Conservation (phyloP, 2,113 vertebrate genomes). For the Vicugna pacos region DNA sequence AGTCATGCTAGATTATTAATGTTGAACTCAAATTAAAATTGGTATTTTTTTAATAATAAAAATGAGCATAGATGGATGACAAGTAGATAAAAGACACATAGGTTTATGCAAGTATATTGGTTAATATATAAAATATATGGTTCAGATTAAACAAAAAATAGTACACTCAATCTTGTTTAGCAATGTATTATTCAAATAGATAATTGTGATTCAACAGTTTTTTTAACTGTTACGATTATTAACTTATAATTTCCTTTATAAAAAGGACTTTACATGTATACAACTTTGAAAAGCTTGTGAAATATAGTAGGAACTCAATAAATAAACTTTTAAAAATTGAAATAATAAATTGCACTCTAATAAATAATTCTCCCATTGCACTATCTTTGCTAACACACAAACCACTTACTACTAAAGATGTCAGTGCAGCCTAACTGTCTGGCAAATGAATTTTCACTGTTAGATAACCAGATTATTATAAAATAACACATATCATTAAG, state of each 20-base stretch:
- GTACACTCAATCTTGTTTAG: neutral
- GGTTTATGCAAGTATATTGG: neutral
- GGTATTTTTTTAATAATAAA: neutral
- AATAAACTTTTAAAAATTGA: neutral
- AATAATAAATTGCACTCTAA: neutral
- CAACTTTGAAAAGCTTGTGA: neutral
- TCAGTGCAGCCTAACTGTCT: neutral
- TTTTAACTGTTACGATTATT: neutral
- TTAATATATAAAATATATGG: neutral
- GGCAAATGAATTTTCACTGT: neutral
- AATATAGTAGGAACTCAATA: neutral
- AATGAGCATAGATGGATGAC: neutral
- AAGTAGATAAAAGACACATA: neutral
- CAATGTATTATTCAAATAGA: neutral
- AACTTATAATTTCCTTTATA: neutral
- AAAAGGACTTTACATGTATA: neutral
- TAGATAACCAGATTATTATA: neutral
- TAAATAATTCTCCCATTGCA: neutral
- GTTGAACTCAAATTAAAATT: neutral
- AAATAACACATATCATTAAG: neutral
- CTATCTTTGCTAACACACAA: neutral
- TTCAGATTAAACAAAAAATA: neutral
- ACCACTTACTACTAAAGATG: neutral
- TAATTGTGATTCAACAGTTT: neutral
- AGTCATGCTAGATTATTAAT: neutral